phyloP scores from a whole-genome alignment of 2,113 vertebrate species.

The Tachycineta bicolor region DNA sequence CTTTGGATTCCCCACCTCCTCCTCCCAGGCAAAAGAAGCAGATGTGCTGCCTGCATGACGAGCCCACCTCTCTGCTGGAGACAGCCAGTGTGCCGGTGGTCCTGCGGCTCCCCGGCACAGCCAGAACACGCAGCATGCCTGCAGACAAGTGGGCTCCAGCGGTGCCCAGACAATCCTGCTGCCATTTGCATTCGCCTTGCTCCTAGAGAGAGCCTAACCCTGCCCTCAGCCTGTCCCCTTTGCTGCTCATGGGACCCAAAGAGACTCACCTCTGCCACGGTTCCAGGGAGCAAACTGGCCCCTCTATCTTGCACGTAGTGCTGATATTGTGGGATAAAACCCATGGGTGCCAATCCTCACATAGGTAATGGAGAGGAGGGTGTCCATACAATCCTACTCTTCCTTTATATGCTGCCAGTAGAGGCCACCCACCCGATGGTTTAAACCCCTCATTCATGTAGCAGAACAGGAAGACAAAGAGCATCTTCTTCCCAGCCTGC shows the following conservation, averaged over 20 bases:
- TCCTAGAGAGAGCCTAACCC: not conserved
- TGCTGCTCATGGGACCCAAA: rapidly evolving
- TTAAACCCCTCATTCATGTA: not conserved
- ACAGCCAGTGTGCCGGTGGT: rapidly evolving
- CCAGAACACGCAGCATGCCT: not conserved
- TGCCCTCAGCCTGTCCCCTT: not conserved
- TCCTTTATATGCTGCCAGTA: rapidly evolving
- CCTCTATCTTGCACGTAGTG: not conserved
- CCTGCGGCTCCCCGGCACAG: rapidly evolving
- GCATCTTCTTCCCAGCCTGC: not conserved
- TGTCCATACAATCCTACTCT: not conserved
- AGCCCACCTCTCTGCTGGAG: not conserved
- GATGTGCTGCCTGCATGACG: not conserved
- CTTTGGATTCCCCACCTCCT: not conserved
- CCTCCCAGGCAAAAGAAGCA: not conserved
- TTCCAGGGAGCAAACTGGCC: not conserved
- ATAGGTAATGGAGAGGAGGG: not conserved
- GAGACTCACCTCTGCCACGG: rapidly evolving
- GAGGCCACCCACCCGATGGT: not conserved
- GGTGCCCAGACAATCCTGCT: not conserved
- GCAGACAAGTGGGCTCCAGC: not conserved
- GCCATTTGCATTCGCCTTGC: not conserved
- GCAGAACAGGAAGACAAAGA: not conserved
- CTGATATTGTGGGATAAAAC: not conserved
- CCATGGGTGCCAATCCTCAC: rapidly evolving